These are phyloP conservation scores for Campoplex nolae DNA, from an alignment of 2,888 invertebrate species.

Conservation along the genomic window DNA sequence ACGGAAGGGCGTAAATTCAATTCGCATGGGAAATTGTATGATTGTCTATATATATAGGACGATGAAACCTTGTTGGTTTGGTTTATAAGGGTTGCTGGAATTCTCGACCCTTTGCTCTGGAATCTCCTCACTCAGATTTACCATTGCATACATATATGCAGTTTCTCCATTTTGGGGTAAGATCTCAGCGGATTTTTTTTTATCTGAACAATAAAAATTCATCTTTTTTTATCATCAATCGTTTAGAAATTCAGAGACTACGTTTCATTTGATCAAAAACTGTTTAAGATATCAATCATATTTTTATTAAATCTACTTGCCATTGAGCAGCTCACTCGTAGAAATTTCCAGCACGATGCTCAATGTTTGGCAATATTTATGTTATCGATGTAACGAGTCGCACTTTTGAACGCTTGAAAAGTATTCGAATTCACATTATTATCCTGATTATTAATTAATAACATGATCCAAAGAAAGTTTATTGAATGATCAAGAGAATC, in stretches of 20 bases:
- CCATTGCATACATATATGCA: slow-evolving; percentile 24
- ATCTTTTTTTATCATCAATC: not conserved
- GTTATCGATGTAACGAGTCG: too few species aligned
- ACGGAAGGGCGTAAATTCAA: slow-evolving; percentile 27
- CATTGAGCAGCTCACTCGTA: too few species aligned
- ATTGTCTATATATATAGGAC: slow-evolving; percentile 2
- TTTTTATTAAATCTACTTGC: not conserved
- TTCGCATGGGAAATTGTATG: not conserved
- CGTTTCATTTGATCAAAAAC: not conserved
- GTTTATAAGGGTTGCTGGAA: slow-evolving; percentile 35
- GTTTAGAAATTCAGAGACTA: not conserved
- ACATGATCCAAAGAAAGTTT: too few species aligned
- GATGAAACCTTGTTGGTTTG: not conserved
- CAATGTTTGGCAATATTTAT: too few species aligned
- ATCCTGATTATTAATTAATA: too few species aligned
- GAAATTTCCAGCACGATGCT: too few species aligned
- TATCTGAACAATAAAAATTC: not conserved
- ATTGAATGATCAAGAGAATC: too few species aligned
- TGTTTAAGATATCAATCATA: not conserved
- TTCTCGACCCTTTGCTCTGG: not conserved
- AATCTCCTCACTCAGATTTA: not conserved
- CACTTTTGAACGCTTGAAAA: too few species aligned
- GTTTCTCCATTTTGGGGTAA: not conserved
- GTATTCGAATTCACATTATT: too few species aligned
- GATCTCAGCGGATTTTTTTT: not conserved